Evolutionary conservation across 2,888 invertebrate species (phyloP), one percentile per base, ranked within the genome.

Genomic region (Microctonus brassicae): DNA sequence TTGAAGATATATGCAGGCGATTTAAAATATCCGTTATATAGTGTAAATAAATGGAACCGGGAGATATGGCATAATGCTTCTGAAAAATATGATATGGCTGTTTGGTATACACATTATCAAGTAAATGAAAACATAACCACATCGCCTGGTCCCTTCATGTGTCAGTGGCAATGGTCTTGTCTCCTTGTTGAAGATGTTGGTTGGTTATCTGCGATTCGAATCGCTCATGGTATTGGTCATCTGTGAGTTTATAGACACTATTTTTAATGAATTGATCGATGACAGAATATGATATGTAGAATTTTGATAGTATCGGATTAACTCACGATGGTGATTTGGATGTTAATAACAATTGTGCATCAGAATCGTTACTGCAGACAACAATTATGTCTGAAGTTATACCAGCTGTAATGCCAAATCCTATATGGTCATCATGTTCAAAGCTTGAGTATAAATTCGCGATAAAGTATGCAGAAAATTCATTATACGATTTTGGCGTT

Each of bases 161-260:
- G 69, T 22, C 39, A 64, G 9, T 39, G 22, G 29, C 29, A 63
- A 11, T 47, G 69, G 69, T 63, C 63, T 7, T 69, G 69, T 33
- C 34, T 69, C 26, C 29, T 69, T 20, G 22, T 69, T 57, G 55
- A 63, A 22, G 69, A 69, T 33, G 69, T 55, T 13, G 69, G 69
- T 24, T 69, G 69, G 69, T 24, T 57, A 6, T 69, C 69, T 2
- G 24, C 63, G 10, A 57, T 69, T 29, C 63, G 47, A 57, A 69
- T 69, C 24, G 63, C 69, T 20, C 69, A 69, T 33, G 63, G 55
- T 22, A 69, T 69, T 42, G 69, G 69, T 13, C 69, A 69, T 26
- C 22, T 69, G 62, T 68, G 22, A 29, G 67, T 42, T 4, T 47
- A 26, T 9, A 39, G 7, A 29, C 11, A 20, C n/a, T 33, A 13